Conservation (phyloP, 2,888 invertebrate genomes). For the Homarus gammarus region DNA sequence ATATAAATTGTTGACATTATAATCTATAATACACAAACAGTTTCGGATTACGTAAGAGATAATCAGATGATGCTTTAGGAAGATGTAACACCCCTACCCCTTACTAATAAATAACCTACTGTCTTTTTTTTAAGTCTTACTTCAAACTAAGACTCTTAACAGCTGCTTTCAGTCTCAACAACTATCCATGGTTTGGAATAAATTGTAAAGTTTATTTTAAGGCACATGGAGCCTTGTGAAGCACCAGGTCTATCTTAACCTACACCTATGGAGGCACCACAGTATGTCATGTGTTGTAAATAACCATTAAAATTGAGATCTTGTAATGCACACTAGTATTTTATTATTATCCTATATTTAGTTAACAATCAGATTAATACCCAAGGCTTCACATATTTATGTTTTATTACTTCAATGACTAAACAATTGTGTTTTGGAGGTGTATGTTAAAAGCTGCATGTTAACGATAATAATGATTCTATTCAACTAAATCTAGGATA, state of each 20-base stretch:
- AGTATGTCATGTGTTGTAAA: neutral
- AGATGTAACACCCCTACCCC: neutral
- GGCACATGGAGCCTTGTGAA: constrained; percentile 10
- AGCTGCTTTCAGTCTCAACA: neutral
- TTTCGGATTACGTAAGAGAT: neutral
- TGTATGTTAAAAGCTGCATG: too few species aligned
- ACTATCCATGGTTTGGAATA: neutral
- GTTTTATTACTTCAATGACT: neutral
- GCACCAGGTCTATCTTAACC: neutral
- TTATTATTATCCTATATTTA: neutral
- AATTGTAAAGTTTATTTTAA: neutral
- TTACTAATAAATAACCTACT: constrained; percentile 7
- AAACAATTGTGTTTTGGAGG: neutral
- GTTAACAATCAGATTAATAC: neutral
- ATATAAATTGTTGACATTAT: neutral
- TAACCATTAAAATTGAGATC: neutral
- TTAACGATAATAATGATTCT: neutral
- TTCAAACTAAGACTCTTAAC: neutral
- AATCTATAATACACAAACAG: neutral
- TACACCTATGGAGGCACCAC: neutral
- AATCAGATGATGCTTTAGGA: neutral
- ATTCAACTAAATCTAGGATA: neutral
- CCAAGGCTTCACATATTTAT: neutral
- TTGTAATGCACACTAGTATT: neutral
- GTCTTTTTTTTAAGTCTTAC: constrained; percentile 9